Evolutionary conservation across 2,888 invertebrate species (phyloP).

Genomic region (Aphidoletes aphidimyza): DNA sequence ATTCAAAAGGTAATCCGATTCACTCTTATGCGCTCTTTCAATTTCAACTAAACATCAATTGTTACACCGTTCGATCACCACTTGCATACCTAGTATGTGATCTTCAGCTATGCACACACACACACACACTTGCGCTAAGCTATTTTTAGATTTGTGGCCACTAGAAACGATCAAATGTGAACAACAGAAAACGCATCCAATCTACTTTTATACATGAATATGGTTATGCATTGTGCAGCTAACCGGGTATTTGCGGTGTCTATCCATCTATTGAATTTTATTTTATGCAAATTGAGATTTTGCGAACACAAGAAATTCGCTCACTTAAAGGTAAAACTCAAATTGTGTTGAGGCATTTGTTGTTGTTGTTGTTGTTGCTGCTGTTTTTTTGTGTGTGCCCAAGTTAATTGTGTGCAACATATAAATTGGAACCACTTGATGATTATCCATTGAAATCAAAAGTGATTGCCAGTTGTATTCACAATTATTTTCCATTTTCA

Average conservation of each 20-base stretch:
- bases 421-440: constrained; percentile 8
- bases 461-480: background rate
- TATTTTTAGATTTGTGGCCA: constrained; percentile 14
- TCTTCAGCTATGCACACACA: background rate
- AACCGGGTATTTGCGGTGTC: background rate
- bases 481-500: background rate
- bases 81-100: background rate
- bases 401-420: background rate
- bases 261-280: constrained; percentile 17
- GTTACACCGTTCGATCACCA: background rate
- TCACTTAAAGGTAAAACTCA: background rate
- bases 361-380: background rate
- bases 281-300: background rate
- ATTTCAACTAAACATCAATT: background rate
- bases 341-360: background rate
- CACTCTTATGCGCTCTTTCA: background rate
- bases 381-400: background rate
- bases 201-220: too few relatives aligned
- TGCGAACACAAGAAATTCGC: background rate
- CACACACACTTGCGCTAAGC: background rate
- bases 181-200: background rate
- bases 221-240: background rate
- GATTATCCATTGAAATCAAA: background rate
- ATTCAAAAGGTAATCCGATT: background rate
- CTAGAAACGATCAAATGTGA: constrained; percentile 6